Conservation (phyloP, 2,113 vertebrate genomes). For the Manacus vitellinus region DNA sequence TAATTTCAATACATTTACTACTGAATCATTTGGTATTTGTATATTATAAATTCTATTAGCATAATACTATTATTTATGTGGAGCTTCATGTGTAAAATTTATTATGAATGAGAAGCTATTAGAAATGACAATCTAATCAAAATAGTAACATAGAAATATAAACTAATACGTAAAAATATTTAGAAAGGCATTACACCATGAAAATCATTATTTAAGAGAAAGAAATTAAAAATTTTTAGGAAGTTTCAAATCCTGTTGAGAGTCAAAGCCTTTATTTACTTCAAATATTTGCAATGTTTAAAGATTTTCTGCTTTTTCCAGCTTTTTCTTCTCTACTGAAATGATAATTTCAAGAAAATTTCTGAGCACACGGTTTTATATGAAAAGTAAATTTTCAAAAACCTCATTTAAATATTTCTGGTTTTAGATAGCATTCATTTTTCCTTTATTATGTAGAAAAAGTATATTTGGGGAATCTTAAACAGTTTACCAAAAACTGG, state of each 20-base stretch:
- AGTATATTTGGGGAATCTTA: not conserved
- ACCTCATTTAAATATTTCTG: not conserved
- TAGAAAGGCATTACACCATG: not conserved
- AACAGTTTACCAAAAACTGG: not conserved
- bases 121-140: not conserved
- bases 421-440: not conserved
- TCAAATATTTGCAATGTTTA: not conserved
- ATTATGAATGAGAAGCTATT: not conserved
- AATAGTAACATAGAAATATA: not conserved
- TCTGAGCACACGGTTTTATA: not conserved
- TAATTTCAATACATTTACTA: not conserved
- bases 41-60: not conserved
- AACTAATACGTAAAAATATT: not conserved
- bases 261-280: not conserved
- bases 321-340: not conserved
- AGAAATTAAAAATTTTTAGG: not conserved
- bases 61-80: not conserved
- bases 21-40: not conserved
- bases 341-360: not conserved
- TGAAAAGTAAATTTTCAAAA: not conserved
- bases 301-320: not conserved
- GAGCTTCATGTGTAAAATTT: not conserved
- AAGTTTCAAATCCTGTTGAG: not conserved
- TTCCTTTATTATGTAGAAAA: not conserved
- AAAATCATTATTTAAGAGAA: not conserved